These are phyloP conservation scores for Corbicula japonica DNA, from an alignment of 2,888 invertebrate species.

Conservation along the genomic window DNA sequence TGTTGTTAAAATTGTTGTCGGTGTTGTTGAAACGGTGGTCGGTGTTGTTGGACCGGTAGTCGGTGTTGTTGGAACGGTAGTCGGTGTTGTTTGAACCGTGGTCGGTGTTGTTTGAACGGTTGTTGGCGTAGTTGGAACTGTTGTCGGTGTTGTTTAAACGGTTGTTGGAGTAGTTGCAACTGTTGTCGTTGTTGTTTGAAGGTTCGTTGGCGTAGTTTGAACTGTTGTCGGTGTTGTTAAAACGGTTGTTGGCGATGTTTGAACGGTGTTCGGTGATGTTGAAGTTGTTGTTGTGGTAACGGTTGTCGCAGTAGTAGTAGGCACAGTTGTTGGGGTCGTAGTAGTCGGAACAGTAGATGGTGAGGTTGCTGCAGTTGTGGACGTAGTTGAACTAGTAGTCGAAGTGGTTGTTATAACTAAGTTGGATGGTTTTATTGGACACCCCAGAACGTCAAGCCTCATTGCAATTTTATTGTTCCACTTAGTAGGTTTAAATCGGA, in stretches of 20 bases:
- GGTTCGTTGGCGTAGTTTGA: slow-evolving; percentile 2
- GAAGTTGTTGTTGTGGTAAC: slow-evolving; percentile 3
- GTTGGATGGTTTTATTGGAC: slow-evolving; percentile 62
- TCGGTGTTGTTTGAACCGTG: slow-evolving; percentile 6
- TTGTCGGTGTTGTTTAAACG: neutral
- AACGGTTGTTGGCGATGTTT: slow-evolving; percentile 7
- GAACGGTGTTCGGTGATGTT: neutral
- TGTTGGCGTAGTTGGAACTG: neutral
- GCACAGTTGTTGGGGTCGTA: neutral
- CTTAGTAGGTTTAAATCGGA: slow-evolving; percentile 65
- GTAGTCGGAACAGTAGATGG: neutral
- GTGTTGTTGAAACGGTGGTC: neutral
- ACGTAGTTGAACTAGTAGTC: slow-evolving; percentile 15
- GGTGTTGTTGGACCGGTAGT: neutral
- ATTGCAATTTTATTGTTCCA: slow-evolving; percentile 70
- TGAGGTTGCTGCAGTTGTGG: neutral
- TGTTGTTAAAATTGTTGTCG: slow-evolving; percentile 7
- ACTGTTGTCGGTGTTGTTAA: slow-evolving; percentile 15
- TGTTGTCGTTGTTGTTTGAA: neutral
- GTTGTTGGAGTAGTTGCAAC: slow-evolving; percentile 4
- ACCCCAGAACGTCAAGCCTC: slow-evolving; percentile 72
- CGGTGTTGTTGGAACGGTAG: slow-evolving; percentile 2
- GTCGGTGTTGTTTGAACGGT: slow-evolving; percentile 14
- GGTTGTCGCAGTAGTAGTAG: slow-evolving; percentile 9
- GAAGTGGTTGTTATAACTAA: neutral